Evolutionary conservation across 2,797 vertebrate genomes (phyloP).

Genomic region (Hypotaenidia okinawae): DNA sequence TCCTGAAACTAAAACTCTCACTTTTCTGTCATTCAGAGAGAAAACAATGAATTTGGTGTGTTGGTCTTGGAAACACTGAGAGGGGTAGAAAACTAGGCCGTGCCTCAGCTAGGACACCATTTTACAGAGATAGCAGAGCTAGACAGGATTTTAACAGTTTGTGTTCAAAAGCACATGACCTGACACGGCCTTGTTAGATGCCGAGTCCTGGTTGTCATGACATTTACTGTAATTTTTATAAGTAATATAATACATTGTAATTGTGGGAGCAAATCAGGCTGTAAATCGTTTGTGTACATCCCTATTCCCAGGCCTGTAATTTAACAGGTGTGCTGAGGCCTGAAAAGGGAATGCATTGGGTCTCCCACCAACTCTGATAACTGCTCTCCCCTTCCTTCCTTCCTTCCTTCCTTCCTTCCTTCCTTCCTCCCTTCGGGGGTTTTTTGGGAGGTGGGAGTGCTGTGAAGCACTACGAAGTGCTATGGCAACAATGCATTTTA

Average conservation of each 20-base stretch:
- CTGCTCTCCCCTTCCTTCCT: not conserved
- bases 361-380: not conserved
- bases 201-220: not conserved
- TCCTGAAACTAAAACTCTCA: not conserved
- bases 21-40: not conserved
- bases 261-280: not conserved
- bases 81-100: not conserved
- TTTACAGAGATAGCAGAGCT: not conserved
- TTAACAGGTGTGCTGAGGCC: not conserved
- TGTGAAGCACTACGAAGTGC: not conserved
- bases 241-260: not conserved
- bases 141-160: not conserved
- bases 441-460: not conserved
- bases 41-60: not conserved
- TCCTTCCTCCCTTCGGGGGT: too few species aligned
- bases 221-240: not conserved
- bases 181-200: not conserved
- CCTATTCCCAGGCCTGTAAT: not conserved
- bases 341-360: not conserved
- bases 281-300: not conserved
- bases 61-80: not conserved
- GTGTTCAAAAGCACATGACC: not conserved
- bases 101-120: conserved; percentile 5
- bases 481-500: not conserved
- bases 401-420: too few species aligned